These are phyloP conservation scores for Spialia ferax DNA, from an alignment of 2,888 invertebrate species.

Conservation along the genomic window DNA sequence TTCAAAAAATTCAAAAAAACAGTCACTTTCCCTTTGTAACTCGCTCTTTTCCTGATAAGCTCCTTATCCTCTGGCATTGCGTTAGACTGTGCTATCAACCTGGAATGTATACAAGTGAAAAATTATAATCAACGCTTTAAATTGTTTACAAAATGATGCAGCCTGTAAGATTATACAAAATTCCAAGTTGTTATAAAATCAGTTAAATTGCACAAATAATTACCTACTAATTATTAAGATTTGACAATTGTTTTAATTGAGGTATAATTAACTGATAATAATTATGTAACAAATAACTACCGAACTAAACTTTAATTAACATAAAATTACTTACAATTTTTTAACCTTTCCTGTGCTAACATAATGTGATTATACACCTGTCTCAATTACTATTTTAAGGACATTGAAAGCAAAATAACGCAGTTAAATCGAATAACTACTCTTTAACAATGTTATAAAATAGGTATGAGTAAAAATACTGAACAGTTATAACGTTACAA, in stretches of 20 bases:
- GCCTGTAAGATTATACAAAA: too few relatives aligned
- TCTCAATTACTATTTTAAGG: not conserved
- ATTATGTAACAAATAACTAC: too few relatives aligned
- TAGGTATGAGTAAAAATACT: not conserved
- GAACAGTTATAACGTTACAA: not conserved
- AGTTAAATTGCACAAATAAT: too few relatives aligned
- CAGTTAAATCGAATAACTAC: not conserved
- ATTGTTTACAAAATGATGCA: too few relatives aligned
- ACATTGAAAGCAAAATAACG: slow-evolving; percentile 4
- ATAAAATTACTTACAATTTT: too few relatives aligned
- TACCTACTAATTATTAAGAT: too few relatives aligned
- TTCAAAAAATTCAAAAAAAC: slow-evolving; percentile 3
- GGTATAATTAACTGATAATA: too few relatives aligned
- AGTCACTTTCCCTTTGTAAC: not conserved
- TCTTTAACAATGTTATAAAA: not conserved
- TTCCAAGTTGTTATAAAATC: too few relatives aligned
- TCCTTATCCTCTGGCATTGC: slow-evolving; percentile 2
- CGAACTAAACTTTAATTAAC: too few relatives aligned
- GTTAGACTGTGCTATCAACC: not conserved
- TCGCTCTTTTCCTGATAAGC: not conserved
- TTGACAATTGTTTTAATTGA: too few relatives aligned
- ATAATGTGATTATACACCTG: not conserved
- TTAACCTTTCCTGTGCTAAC: not conserved
- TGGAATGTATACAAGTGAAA: not conserved
- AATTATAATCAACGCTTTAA: not conserved